These are phyloP conservation scores for Priapulus caudatus DNA, from an alignment of 2,888 invertebrate genomes.

Conservation along the genomic window DNA sequence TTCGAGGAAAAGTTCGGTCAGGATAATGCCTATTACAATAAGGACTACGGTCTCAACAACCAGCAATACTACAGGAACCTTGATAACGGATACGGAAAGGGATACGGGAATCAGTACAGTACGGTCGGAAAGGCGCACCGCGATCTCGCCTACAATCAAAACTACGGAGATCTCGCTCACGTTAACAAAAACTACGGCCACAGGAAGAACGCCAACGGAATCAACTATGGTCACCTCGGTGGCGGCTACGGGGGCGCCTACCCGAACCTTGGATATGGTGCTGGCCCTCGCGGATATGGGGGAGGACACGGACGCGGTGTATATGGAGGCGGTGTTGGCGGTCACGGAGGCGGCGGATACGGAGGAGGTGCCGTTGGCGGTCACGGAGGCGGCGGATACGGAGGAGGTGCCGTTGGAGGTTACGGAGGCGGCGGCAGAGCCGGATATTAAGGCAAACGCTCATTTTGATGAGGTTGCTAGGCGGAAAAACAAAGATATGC, in stretches of 20 bases:
- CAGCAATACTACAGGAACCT: not conserved
- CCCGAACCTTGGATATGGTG: too few species aligned
- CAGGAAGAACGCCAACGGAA: not conserved
- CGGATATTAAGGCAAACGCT: too few species aligned
- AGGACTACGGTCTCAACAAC: not conserved
- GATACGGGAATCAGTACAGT: not conserved
- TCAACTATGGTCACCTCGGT: not conserved
- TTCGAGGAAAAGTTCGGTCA: not conserved
- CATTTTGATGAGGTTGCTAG: too few species aligned
- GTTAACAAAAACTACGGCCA: not conserved
- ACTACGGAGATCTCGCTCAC: not conserved
- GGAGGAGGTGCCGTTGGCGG: too few species aligned
- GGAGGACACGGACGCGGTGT: too few species aligned
- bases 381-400: not conserved
- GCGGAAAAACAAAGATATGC: too few species aligned
- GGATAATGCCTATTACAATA: constrained; percentile 1
- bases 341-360: too few species aligned
- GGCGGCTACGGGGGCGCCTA: too few species aligned
- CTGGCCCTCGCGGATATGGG: too few species aligned
- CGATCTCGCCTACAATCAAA: not conserved
- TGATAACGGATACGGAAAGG: not conserved
- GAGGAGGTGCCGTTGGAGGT: not conserved
- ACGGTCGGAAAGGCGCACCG: not conserved
- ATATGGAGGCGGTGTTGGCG: too few species aligned
- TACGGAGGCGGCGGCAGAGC: not conserved